Evolutionary conservation across 2,888 invertebrate species (phyloP).

Genomic region (Archips xylosteana): DNA sequence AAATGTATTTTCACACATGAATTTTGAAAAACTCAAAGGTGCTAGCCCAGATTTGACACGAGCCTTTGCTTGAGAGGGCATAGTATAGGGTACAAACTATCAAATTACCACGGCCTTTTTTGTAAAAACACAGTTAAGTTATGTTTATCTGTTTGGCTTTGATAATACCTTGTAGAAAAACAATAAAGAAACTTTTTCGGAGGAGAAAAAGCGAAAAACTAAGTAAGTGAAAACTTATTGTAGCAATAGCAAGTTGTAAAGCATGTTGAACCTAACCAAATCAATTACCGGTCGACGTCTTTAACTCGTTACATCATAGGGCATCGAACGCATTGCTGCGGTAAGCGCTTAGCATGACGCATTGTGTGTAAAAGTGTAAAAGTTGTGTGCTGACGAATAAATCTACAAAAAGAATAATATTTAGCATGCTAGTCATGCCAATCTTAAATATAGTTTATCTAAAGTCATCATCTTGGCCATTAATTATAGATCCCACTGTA

Average conservation of each 20-base stretch:
- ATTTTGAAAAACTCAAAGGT: too few relatives aligned
- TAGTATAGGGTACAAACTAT: too few relatives aligned
- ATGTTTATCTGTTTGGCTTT: too few relatives aligned
- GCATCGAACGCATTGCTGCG: slow-evolving; percentile 8
- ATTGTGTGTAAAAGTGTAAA: neutral
- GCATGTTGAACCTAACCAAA: neutral
- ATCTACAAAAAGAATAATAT: neutral
- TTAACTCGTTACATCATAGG: slow-evolving; percentile 19
- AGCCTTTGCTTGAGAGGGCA: too few relatives aligned
- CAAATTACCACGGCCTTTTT: too few relatives aligned
- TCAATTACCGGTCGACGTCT: slow-evolving; percentile 12
- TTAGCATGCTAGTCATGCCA: neutral
- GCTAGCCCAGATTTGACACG: too few relatives aligned
- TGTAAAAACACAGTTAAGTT: too few relatives aligned
- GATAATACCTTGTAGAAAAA: neutral
- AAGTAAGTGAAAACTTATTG: neutral
- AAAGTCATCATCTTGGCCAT: too few relatives aligned
- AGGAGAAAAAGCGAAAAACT: neutral
- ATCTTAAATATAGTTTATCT: neutral
- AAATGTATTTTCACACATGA: too few relatives aligned
- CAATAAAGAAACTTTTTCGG: neutral
- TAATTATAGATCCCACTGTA: too few relatives aligned
- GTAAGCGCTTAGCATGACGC: neutral
- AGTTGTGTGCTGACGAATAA: neutral
- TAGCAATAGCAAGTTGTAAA: slow-evolving; percentile 4